phyloP scores from a whole-genome alignment of 2,113 vertebrate genomes.

The Gobius niger region DNA sequence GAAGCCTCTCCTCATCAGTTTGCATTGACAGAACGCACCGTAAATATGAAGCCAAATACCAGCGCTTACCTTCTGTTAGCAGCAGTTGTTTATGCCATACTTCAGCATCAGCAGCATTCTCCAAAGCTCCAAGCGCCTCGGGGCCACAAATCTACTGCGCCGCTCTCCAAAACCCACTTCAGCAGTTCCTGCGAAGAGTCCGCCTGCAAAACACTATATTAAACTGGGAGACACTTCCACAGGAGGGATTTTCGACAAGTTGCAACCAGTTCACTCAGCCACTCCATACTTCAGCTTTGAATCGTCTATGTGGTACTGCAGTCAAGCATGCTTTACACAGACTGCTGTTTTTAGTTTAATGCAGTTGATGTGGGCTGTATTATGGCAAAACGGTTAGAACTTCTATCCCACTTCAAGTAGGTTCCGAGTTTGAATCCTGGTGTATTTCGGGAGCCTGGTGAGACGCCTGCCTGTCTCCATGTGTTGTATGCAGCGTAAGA shows the following conservation, averaged over 20 bases:
- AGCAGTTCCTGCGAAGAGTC: not conserved
- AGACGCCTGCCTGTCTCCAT: too few species aligned
- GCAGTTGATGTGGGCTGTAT: too few species aligned
- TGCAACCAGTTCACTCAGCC: not conserved
- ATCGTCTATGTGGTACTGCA: not conserved
- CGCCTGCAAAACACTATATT: conserved; percentile 4
- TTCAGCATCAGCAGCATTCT: conserved; percentile 10
- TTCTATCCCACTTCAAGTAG: too few species aligned
- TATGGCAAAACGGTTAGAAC: too few species aligned
- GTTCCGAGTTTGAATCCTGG: too few species aligned
- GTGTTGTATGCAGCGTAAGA: too few species aligned
- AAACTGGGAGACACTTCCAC: conserved; percentile 5
- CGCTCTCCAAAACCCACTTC: conserved; percentile 9
- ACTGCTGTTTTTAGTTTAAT: too few species aligned
- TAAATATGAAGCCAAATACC: conserved; percentile 2
- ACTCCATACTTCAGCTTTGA: not conserved
- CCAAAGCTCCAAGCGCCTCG: conserved; percentile 2
- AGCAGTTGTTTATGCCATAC: conserved; percentile 14
- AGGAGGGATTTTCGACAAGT: conserved; percentile 3
- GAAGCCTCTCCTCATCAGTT: not conserved
- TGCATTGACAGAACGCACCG: not conserved
- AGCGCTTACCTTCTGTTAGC: conserved; percentile 4
- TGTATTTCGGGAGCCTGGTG: too few species aligned
- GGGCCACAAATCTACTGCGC: conserved; percentile 9
- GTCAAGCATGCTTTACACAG: not conserved